Conservation (phyloP, 2,797 vertebrate species). For the Chromis chromis region DNA sequence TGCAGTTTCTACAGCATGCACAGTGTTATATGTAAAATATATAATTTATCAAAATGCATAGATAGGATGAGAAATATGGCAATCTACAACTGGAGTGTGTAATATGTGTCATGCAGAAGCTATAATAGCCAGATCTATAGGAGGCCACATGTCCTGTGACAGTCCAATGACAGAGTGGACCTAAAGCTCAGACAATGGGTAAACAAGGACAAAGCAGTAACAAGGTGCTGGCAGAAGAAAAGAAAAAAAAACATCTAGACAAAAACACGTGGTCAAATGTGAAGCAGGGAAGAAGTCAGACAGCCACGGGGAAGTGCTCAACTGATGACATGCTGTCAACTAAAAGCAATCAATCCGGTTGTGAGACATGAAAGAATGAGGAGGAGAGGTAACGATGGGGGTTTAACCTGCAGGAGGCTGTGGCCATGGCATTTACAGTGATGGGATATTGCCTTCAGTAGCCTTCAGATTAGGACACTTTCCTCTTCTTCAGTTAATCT, state of each 20-base stretch:
- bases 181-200: conserved; percentile 31
- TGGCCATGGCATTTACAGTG: conserved; percentile 41
- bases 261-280: conserved; percentile 58
- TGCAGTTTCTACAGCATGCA: conserved; percentile 46
- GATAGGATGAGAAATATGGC: conserved; percentile 30
- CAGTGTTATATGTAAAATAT: conserved; percentile 23
- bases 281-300: conserved; percentile 58
- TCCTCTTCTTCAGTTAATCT: conserved; percentile 35
- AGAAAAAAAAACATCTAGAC: conserved; percentile 6
- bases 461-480: conserved; percentile 40
- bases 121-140: conserved; percentile 34
- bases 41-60: conserved; percentile 23
- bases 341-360: conserved; percentile 72
- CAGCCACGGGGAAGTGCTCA: conserved; percentile 68
- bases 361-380: conserved; percentile 53
- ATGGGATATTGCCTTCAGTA: conserved; percentile 39
- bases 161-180: conserved; percentile 34
- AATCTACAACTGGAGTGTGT: conserved; percentile 19
- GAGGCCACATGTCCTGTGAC: conserved; percentile 50
- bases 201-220: conserved; percentile 47
- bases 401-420: conserved; percentile 48
- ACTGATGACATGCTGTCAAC: conserved; percentile 77
- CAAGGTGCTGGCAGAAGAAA: conserved; percentile 38
- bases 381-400: conserved; percentile 41
- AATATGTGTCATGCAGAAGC: conserved; percentile 28